Base-by-base conservation (phyloP, 2,797 vertebrate genomes). In the Buphagus erythrorhynchus region DNA sequence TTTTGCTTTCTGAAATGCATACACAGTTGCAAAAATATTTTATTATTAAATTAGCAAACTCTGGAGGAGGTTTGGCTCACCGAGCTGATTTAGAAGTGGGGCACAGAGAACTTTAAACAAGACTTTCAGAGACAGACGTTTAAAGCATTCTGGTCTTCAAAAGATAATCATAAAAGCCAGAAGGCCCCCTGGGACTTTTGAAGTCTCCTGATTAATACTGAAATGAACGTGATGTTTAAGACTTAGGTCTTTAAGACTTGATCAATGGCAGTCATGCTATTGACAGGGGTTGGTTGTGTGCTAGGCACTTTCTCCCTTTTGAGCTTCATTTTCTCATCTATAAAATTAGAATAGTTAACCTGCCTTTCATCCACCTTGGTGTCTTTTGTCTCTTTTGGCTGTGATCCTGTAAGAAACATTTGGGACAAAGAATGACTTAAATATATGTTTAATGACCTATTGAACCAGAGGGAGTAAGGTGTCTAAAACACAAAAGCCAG, bases 361-460 rank as follows among this genome's bases (percentile, higher is more conserved):
- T 86, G 21, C 43, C 65, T 89, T 96, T 96, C 74, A 61, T 57
- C 35, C 49, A 71, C 22, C 49, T 93, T 76, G 35, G 29, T 15
- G 40, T 84, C 82, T 90, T 96, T 95, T 95, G 86, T 95, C 92
- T 91, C 28, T 46, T 95, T 92, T 90, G 80, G 45, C 86, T 92
- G 33, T 55, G 45, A 73, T 93, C 42, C 88, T 2, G 0, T 59
- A 76, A 90, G 74, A 67, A 92, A 81, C 26, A 28, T 25, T 18
- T 73, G 71, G 45, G 80, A 89, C 72, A 85, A 96, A 94, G 80
- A 62, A 63, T 52, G 63, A 67, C 55, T 91, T 83, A 94, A 85
- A 78, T 82, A 36, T 59, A 77, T 68, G 35, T 57, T 54, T 91
- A 96, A 92, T 55, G 72, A 89, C 87, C 72, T 95, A 95, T 83